Base-by-base conservation (phyloP, 2,113 vertebrate genomes). In the Anguilla rostrata region DNA sequence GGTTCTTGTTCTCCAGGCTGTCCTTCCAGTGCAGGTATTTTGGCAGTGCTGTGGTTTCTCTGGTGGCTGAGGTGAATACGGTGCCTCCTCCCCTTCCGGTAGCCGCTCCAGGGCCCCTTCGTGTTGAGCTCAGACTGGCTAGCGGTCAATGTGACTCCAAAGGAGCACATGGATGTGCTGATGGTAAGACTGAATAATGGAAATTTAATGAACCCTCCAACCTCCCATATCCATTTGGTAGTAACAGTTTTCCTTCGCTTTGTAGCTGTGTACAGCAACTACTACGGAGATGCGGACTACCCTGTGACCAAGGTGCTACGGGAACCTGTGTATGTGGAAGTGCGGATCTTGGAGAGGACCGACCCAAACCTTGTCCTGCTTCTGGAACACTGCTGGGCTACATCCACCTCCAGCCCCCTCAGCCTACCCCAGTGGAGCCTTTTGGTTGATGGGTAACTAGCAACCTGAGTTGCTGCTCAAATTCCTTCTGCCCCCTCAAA, bases 351-450 rank as follows among this genome's bases (percentile, higher is more conserved):
- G 81, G 92, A 92, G 9, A 95, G 93, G 90, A 95, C 93, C 0
- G 97, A 98, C 87, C 95, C 96, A 0, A 81, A 83, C 0, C 86
- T 97, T 86, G 94, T 93, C 63, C 93, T 98, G 92, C 90, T 92
- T 85, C 94, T 98, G 86, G 94, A 95, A 82, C 92, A 93, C 53
- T 97, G 97, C 91, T 96, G 97, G 97, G 96, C 95, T 4, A 92
- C 95, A 0, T 89, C 93, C 0, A 53, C 34, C 14, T 57, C 90
- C 20, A 39, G 85, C 79, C 85, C 92, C 78, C 16, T 88, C 8
- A 93, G 87, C 84, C 20, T 92, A 57, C 92, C 93, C 83, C 93
- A 93, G 87, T 95, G 94, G 97, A 95, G 96, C 87, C 89, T 98
- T 81, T 89, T 98, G 81, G 89, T 94, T 39, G 87, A 96, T 0